A percentile compares a stretch with the other conserved stretches of the same genome.
These are phyloP conservation scores for Scomber japonicus DNA, from an alignment of 2,113 vertebrate species.

Conservation along the genomic window DNA sequence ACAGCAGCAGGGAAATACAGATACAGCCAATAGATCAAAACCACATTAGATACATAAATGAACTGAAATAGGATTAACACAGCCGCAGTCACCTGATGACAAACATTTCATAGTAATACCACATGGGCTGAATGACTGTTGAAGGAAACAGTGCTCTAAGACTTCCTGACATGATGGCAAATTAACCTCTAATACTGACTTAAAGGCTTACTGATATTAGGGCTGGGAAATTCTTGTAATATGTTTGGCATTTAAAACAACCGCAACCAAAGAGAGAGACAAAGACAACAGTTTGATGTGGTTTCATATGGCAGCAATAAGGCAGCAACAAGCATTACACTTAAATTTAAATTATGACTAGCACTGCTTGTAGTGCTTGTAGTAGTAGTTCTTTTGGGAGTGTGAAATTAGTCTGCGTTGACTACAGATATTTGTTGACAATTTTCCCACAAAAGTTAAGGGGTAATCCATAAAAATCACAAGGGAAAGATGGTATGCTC, in stretches of 20 bases:
- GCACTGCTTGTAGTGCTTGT: not conserved
- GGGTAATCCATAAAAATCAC: not conserved
- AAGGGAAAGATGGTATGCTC: not conserved
- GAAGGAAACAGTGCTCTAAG: not conserved
- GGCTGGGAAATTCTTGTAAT: not conserved
- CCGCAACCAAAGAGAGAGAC: not conserved
- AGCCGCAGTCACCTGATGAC: not conserved
- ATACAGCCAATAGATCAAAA: not conserved
- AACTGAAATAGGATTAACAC: not conserved
- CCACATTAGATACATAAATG: constrained; percentile 5
- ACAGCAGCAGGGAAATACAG: not conserved
- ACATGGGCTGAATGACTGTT: not conserved
- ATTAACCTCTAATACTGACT: not conserved
- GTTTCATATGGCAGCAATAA: not conserved
- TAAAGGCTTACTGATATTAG: not conserved
- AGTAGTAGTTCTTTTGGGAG: not conserved
- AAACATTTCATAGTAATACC: not conserved
- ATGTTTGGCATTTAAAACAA: constrained; percentile 12
- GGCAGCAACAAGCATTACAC: not conserved
- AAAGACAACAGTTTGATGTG: not conserved
- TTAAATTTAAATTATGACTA: not conserved
- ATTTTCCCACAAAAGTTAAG: not conserved
- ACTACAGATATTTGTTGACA: not conserved
- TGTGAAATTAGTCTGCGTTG: not conserved
- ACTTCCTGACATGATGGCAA: not conserved